Evolutionary conservation across 2,113 vertebrate species (phyloP), one percentile per base, ranked within the genome.

Genomic region (Caloenas nicobarica): DNA sequence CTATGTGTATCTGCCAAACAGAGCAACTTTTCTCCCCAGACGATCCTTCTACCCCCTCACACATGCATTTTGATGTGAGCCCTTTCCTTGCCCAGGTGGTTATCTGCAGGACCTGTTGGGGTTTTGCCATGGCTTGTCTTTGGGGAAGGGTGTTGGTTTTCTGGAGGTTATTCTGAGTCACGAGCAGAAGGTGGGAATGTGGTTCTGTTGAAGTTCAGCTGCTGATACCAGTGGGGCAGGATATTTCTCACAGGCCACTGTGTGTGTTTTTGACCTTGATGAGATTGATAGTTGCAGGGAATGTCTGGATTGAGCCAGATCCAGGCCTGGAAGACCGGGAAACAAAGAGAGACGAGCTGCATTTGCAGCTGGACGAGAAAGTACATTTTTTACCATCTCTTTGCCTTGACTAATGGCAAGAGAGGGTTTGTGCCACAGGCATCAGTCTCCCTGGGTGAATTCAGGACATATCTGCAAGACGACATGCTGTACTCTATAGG

Each of bases 401-500:
- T 87, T 86, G 78, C 69, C 65, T 65, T 85, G n/a, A 66, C 66
- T 84, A 79, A 86, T 74, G 72, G 58, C 25, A 25, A 6, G 61
- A 38, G 57, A 93, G 19, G 46, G 50, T 65, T 87, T 90, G 38
- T 84, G 61, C 60, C 31, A 76, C 51, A 83, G 17, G 24, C 53
- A 1, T n/a, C 40, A 13, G 29, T 50, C 61, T 90, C 48, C 23
- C 36, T 84, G 76, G 44, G 88, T 88, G 76, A 96, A 95, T 94
- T 95, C 7, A 76, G 92, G 93, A 90, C 84, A 50, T 86, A 73
- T 10, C 72, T 81, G 48, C 57, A 44, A 89, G 89, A 74, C 80
- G 87, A 71, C 88, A 92, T 93, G 94, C 88, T 70, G 96, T 86
- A 70, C 73, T 89, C 89, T 34, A 78, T 87, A 93, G 81, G 66